phyloP scores from a whole-genome alignment of 2,113 vertebrate genomes.

The Thomomys bottae region DNA sequence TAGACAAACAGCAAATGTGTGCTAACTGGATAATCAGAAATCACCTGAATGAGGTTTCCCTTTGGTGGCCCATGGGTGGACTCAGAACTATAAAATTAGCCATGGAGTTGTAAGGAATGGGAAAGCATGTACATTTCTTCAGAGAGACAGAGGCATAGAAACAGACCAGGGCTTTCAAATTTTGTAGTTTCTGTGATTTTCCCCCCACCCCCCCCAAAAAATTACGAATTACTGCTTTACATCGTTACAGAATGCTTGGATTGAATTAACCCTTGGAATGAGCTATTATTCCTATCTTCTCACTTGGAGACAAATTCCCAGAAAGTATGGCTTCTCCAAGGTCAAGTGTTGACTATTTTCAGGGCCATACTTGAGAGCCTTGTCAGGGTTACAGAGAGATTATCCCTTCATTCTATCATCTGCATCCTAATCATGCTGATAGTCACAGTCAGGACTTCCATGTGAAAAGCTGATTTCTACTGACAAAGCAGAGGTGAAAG shows the following conservation, averaged over 20 bases:
- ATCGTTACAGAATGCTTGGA: neutral
- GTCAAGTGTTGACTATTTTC: neutral
- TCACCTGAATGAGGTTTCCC: neutral
- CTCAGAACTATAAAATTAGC: neutral
- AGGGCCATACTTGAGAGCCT: neutral
- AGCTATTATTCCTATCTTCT: neutral
- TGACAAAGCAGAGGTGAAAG: neutral
- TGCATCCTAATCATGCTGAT: neutral
- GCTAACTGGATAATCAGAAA: neutral
- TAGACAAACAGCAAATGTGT: neutral
- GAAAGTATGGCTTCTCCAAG: neutral
- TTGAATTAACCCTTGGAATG: neutral
- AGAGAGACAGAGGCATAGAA: neutral
- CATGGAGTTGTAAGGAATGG: neutral
- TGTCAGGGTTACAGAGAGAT: neutral
- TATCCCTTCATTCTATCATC: neutral
- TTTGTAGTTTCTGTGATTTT: neutral
- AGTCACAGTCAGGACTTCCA: neutral
- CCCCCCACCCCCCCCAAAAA: neutral
- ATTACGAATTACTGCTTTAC: neutral
- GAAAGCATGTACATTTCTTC: neutral
- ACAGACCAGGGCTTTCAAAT: neutral
- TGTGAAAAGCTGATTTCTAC: conserved; percentile 13
- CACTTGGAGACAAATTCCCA: neutral
- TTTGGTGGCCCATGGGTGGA: neutral